These are phyloP conservation scores for Carettochelys insculpta DNA, from an alignment of 2,113 vertebrate genomes.

Conservation along the genomic window DNA sequence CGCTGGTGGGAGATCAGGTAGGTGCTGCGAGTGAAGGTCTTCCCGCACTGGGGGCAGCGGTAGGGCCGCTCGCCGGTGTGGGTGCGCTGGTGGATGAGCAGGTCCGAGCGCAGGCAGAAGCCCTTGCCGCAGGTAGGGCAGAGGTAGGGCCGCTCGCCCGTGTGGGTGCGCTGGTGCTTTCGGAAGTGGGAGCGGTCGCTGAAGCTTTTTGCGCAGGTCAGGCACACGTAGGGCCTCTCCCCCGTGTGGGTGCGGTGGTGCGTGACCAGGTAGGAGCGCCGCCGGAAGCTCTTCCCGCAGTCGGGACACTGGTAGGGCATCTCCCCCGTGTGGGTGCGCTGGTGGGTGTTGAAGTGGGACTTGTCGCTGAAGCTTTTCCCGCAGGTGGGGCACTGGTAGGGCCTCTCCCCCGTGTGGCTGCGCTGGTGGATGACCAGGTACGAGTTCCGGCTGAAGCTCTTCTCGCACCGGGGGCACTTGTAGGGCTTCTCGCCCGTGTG, in stretches of 20 bases:
- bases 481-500: background rate
- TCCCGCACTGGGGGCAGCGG: background rate
- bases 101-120: background rate
- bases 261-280: background rate
- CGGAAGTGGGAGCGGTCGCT: background rate
- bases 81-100: background rate
- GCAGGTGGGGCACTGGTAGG: background rate
- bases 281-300: background rate
- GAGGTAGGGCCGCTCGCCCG: background rate
- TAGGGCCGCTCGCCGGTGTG: background rate
- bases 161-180: background rate
- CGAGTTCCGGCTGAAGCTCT: background rate
- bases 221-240: background rate
- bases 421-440: background rate
- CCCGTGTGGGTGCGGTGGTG: background rate
- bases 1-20: background rate
- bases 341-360: background rate
- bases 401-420: background rate
- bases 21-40: background rate
- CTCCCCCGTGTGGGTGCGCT: background rate
- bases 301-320: background rate
- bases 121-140: background rate
- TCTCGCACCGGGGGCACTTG: background rate
- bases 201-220: background rate
- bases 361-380: background rate